Evolutionary conservation across 2,113 vertebrate species (phyloP).

Genomic region (Ibidorhyncha struthersii): DNA sequence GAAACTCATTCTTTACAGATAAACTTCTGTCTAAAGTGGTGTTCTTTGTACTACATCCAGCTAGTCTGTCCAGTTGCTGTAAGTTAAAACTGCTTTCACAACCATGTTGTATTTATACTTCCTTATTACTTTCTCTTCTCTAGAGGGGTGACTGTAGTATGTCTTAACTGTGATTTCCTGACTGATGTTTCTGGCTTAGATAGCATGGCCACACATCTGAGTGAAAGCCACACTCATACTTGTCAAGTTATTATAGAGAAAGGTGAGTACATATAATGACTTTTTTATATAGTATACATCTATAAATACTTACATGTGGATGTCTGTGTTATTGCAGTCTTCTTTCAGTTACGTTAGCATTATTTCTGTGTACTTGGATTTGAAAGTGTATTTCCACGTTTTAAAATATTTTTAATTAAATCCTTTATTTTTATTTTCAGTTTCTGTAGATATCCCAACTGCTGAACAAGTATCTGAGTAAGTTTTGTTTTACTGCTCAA

Average conservation of each 20-base stretch:
- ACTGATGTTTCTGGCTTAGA: slow-evolving; percentile 84
- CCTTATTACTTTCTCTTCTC: neutral
- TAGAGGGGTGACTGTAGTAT: slow-evolving; percentile 88
- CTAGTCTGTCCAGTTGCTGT: neutral
- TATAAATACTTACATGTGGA: neutral
- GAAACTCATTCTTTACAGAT: neutral
- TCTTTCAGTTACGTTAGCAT: neutral
- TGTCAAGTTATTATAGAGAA: slow-evolving; percentile 89
- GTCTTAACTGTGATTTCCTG: slow-evolving; percentile 91
- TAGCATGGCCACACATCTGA: slow-evolving; percentile 91
- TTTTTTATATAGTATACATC: neutral
- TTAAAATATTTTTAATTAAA: slow-evolving; percentile 24
- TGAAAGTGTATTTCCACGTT: neutral
- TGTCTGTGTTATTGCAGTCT: neutral
- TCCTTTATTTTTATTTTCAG: slow-evolving; percentile 77
- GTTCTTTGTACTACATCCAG: neutral
- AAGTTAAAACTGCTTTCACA: neutral
- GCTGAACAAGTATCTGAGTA: slow-evolving; percentile 79
- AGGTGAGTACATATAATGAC: slow-evolving; percentile 72
- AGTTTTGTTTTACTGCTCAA: slow-evolving; percentile 66
- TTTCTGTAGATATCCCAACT: slow-evolving; percentile 73
- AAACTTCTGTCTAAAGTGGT: neutral
- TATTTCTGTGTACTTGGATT: neutral
- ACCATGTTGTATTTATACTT: neutral
- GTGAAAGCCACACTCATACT: slow-evolving; percentile 80